Evolutionary conservation across 2,888 invertebrate species (phyloP).

Genomic region (Drosophila antonietae): DNA sequence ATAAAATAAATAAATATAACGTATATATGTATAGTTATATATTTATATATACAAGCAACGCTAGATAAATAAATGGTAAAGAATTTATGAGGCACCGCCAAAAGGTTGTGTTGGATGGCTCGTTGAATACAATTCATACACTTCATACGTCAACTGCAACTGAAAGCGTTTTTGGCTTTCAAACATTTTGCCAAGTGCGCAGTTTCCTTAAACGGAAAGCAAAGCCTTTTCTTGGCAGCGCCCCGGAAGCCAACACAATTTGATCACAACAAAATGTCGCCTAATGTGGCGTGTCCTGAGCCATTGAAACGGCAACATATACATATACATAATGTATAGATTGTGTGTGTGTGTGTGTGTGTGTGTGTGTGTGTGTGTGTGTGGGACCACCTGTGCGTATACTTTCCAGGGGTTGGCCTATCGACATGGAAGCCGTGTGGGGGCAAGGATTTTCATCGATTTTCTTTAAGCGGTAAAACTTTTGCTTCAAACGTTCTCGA

Average conservation of each 20-base stretch:
- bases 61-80: constrained; percentile 28
- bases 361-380: constrained; percentile 1
- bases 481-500: constrained; percentile 38
- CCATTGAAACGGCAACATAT: constrained; percentile 24
- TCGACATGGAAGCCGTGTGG: constrained; percentile 2
- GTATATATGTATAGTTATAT: constrained; percentile 1
- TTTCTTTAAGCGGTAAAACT: constrained; percentile 70
- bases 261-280: constrained; percentile 74
- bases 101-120: constrained; percentile 7
- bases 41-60: constrained; percentile 20
- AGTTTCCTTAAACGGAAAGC: constrained; percentile 45
- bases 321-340: not conserved
- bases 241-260: constrained; percentile 55
- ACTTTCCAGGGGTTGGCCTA: constrained; percentile 24
- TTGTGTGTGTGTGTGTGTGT: constrained; percentile 5
- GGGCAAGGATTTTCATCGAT: constrained; percentile 55
- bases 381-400: constrained; percentile 60
- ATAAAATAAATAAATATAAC: constrained; percentile 11
- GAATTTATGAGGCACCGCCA: constrained; percentile 5
- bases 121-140: constrained; percentile 15
- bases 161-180: constrained; percentile 27
- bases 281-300: constrained; percentile 71
- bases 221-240: constrained; percentile 40
- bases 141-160: constrained; percentile 40
- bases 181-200: constrained; percentile 52